These are phyloP conservation scores for Denticeps clupeoides DNA, from an alignment of 2,797 vertebrate species.

Conservation along the genomic window DNA sequence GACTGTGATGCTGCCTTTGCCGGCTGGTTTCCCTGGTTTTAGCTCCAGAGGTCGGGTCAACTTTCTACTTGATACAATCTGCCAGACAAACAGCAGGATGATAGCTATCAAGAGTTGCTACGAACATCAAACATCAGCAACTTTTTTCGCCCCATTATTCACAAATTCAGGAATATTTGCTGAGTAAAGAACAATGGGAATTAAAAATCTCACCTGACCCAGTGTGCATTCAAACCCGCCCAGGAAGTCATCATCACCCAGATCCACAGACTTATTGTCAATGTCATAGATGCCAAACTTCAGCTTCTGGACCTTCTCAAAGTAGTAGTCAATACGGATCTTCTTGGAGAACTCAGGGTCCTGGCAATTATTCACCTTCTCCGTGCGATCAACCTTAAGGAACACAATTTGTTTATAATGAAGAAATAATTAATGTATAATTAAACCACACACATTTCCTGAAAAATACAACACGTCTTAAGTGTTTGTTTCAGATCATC, in stretches of 20 bases:
- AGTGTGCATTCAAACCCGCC: slow-evolving; percentile 77
- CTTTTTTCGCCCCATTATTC: too few species aligned
- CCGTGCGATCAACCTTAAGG: slow-evolving; percentile 68
- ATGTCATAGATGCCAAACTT: slow-evolving; percentile 80
- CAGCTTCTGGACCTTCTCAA: slow-evolving; percentile 82
- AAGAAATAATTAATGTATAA: too few species aligned
- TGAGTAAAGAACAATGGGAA: slow-evolving; percentile 10
- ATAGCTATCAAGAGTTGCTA: too few species aligned
- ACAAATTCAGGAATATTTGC: too few species aligned
- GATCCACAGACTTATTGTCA: slow-evolving; percentile 72
- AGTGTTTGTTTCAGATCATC: too few species aligned
- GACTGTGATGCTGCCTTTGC: slow-evolving; percentile 77
- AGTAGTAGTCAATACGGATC: slow-evolving; percentile 74
- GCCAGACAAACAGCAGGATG: slow-evolving; percentile 37
- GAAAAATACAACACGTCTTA: too few species aligned
- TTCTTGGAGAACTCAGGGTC: slow-evolving; percentile 76
- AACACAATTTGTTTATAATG: too few species aligned
- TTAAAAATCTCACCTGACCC: slow-evolving; percentile 65
- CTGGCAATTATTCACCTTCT: slow-evolving; percentile 71
- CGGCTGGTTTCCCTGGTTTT: slow-evolving; percentile 82
- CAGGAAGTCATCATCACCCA: slow-evolving; percentile 80
- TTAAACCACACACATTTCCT: background rate
- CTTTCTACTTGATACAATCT: slow-evolving; percentile 74
- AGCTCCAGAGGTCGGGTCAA: slow-evolving; percentile 75
- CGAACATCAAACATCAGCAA: too few species aligned